Percentiles rank a stretch among this genome's conserved stretches.
Conservation (phyloP, 2,797 vertebrate species). For the Vultur gryphus region DNA sequence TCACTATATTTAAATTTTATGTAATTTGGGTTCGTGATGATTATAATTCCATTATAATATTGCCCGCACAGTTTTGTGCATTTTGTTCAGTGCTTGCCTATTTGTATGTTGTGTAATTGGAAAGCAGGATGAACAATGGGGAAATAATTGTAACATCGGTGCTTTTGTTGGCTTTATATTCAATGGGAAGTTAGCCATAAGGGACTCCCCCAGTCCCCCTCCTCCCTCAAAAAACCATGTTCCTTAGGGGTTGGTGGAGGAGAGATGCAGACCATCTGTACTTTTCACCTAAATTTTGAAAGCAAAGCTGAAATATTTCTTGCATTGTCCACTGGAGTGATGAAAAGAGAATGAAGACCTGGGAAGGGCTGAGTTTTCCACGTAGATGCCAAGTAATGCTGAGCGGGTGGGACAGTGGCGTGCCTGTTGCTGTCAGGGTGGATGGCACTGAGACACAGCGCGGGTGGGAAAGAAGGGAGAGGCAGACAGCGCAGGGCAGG, state of each 20-base stretch:
- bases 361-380: not conserved
- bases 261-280: not conserved
- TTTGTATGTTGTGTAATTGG: not conserved
- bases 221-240: not conserved
- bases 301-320: not conserved
- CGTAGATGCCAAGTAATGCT: not conserved
- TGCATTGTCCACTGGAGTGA: not conserved
- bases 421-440: not conserved
- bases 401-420: not conserved
- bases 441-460: not conserved
- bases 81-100: not conserved
- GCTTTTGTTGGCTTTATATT: not conserved
- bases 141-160: not conserved
- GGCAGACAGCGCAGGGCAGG: not conserved
- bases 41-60: not conserved
- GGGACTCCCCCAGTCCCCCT: not conserved
- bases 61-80: not conserved
- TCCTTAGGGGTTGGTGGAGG: not conserved
- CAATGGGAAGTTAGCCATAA: not conserved
- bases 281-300: not conserved
- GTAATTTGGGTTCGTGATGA: not conserved
- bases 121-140: not conserved
- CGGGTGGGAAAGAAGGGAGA: not conserved
- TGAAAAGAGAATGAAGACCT: not conserved
- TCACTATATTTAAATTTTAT: not conserved